These are phyloP conservation scores for Galeopterus variegatus DNA, from an alignment of 2,113 vertebrate species.

Conservation along the genomic window DNA sequence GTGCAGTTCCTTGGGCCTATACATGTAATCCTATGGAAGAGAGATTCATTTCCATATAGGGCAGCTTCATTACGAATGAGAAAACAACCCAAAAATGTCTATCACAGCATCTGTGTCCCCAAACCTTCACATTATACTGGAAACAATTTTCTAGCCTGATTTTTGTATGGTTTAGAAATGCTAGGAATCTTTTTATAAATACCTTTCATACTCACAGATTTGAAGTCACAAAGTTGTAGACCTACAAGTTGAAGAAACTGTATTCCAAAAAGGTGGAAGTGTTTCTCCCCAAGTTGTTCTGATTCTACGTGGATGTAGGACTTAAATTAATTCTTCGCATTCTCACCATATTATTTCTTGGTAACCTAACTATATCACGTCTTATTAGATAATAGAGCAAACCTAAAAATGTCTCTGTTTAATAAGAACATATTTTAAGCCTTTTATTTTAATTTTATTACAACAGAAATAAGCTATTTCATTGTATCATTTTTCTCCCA, in stretches of 20 bases:
- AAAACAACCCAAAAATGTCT: background rate
- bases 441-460: constrained; percentile 22
- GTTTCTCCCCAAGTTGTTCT: background rate
- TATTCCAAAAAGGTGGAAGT: background rate
- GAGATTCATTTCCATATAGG: background rate
- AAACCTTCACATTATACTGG: background rate
- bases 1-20: too few species aligned
- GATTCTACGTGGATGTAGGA: background rate
- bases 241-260: background rate
- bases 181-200: background rate
- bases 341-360: background rate
- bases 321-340: background rate
- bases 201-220: background rate
- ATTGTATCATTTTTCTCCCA: background rate
- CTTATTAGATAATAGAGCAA: background rate
- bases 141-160: background rate
- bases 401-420: background rate
- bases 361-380: background rate
- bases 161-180: background rate
- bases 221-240: background rate
- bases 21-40: too few species aligned
- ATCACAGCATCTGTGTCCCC: background rate
- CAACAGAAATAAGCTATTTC: background rate
- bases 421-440: background rate
- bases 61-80: background rate